A percentile compares a stretch with the other conserved stretches of the same genome.
Evolutionary conservation across 1,140 invertebrate species (phyloP).

Genomic region (Micrasema longulum): DNA sequence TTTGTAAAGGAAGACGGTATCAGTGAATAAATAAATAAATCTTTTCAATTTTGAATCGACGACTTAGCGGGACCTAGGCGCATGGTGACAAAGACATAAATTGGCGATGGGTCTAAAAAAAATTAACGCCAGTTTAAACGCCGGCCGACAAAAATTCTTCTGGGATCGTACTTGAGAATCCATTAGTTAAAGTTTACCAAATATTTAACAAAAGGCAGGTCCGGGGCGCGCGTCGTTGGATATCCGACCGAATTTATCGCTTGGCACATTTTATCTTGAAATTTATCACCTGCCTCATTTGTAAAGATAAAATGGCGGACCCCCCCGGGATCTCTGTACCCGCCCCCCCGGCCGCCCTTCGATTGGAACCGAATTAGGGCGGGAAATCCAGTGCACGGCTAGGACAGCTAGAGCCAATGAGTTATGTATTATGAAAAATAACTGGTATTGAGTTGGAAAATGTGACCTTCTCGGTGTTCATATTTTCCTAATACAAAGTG

Average conservation of each 20-base stretch:
- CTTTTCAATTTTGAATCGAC: no score
- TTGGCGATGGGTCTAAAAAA: no score
- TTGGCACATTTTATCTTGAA: conserved; percentile 47
- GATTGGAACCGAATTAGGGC: conserved; percentile 47
- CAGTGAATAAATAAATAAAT: no score
- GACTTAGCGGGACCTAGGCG: no score
- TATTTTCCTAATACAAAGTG: no score
- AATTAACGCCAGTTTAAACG: no score
- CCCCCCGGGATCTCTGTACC: not conserved
- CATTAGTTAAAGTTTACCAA: no score
- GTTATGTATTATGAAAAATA: no score
- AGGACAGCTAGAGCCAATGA: not conserved
- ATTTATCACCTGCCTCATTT: conserved; percentile 52
- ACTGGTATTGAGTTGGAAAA: not conserved
- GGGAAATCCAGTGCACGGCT: conserved; percentile 9
- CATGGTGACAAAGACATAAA: no score
- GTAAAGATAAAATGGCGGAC: conserved; percentile 49
- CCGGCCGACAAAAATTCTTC: no score
- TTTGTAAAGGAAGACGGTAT: no score
- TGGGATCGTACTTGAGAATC: no score
- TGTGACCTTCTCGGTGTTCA: not conserved
- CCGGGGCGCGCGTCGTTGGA: conserved; percentile 14
- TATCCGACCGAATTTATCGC: conserved; percentile 44
- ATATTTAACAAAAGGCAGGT: conserved; percentile 22
- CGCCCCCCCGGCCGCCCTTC: conserved; percentile 7